Percentiles rank a stretch among this genome's conserved stretches.
phyloP scores from a whole-genome alignment of 2,888 invertebrate species.

The Drosophila limbata region DNA sequence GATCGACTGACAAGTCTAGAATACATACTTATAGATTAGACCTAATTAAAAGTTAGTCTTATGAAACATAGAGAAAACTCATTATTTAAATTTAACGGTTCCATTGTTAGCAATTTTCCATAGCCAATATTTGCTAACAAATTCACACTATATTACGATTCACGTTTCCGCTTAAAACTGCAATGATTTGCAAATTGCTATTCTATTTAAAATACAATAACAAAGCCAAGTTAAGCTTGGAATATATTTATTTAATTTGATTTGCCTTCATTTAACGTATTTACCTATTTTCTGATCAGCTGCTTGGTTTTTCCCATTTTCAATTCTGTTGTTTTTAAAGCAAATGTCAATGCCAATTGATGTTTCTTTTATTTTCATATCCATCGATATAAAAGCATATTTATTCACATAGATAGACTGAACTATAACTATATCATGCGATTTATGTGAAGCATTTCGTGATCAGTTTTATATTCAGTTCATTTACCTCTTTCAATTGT shows the following conservation, averaged over 20 bases:
- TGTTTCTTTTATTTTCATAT: slow-evolving; percentile 11
- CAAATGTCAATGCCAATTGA: slow-evolving; percentile 30
- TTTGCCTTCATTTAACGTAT: not conserved
- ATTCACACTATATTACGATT: slow-evolving; percentile 13
- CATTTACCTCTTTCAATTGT: slow-evolving; percentile 52
- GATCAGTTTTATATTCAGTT: slow-evolving; percentile 37
- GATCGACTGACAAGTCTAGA: not conserved
- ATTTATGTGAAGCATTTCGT: not conserved
- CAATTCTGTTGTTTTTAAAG: slow-evolving; percentile 2
- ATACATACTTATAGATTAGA: slow-evolving; percentile 6
- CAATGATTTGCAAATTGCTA: slow-evolving; percentile 13
- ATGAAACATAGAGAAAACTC: not conserved
- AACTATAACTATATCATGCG: not conserved
- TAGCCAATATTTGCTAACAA: slow-evolving; percentile 5
- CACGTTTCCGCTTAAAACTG: slow-evolving; percentile 14
- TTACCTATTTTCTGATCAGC: slow-evolving; percentile 5
- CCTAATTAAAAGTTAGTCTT: not conserved
- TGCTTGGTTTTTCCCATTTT: slow-evolving; percentile 16
- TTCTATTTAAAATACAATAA: not conserved
- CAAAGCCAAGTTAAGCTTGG: slow-evolving; percentile 2
- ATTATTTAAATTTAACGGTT: slow-evolving; percentile 13
- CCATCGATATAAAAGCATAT: not conserved
- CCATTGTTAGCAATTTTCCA: slow-evolving; percentile 1
- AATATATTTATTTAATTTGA: slow-evolving; percentile 10
- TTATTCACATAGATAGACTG: not conserved